Evolutionary conservation across 2,888 invertebrate genomes (phyloP), one percentile per base, ranked within the genome.

Genomic region (Chrysina gloriosa): DNA sequence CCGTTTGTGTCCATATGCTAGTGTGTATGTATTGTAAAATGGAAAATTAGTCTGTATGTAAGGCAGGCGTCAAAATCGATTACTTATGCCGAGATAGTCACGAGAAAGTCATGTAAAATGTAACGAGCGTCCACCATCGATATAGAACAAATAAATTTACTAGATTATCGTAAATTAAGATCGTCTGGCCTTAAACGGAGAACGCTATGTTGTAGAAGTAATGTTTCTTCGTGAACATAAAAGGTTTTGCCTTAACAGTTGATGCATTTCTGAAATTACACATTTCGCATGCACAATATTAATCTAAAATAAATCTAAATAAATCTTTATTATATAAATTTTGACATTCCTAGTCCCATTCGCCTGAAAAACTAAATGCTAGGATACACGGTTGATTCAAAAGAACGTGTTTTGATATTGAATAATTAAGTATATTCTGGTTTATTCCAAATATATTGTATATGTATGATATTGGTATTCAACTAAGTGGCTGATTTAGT

Each of bases 61-160:
- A 45, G 25, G 45, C 65, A 54, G 54, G 65, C 65, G 65, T 65
- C 65, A 65, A 65, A 65, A 54, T 65, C 54, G 52, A 56, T 65
- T 65, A 65, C 65, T 56, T 65, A 65, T 65, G 65, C 65, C 54
- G 56, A 27, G 54, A 54, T 65, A 34, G 65, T 65, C 45, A 54
- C 54, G 52, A 65, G 65, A 65, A 65, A 65, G 65, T 65, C 65
- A 65, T 65, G 65, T 65, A 45, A 56, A 65, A 65, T 65, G 65
- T 56, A 65, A 65, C 56, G 36, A 56, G 21, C 29, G 56, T 65
- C 56, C 27, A 47, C 42, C 54, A 42, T 56, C 36, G 54, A 65
- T 56, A 54, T 65, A 56, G 65, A 65, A 54, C 42, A 56, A 65
- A 65, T 45, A 56, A 65, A 52, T 52, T 52, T 52, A 36, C 23